Evolutionary conservation across 2,797 vertebrate species (phyloP), one percentile per base, ranked within the genome.

Genomic region (Trematomus bernacchii): DNA sequence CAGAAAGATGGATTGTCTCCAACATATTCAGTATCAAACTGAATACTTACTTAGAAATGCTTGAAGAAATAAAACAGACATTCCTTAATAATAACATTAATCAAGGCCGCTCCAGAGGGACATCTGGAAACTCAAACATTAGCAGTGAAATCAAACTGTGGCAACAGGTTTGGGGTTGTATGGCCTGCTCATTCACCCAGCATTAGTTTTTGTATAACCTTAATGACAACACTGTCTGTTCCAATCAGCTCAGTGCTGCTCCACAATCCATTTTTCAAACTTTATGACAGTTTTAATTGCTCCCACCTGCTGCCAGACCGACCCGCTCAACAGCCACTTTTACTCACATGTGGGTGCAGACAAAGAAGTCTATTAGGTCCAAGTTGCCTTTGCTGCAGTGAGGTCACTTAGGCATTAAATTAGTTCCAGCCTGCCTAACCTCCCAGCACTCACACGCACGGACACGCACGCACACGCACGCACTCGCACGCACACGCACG

Each of bases 281-380:
- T 96, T 97, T 98, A 96, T 98, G 98, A 99, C 97, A 99, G 96
- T 94, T 93, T 95, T 99, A 99, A 99, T 98, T 92, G 96, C 91
- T 98, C 92, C 97, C 97, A 99, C 96, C 97, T 98, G 98, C 95
- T 95, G 85, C 92, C 94, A 82, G 79, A 85, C 73, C 68, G 92
- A 95, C 95, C 93, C 10, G 27, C 95, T 95, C 96, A 96, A 95
- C 95, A 94, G 96, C 96, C 95, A 92, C 87, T 96, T 96, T 95
- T 94, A 69, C 81, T 93, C 94, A 88, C 94, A 95, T 96, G 96
- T 95, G 96, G 96, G 95, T 52, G 66, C 60, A 96, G 94, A 99
- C 97, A 98, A 97, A 97, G 96, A 95, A 91, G 93, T 94, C 96
- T 96, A 96, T 97, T 96, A 96, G 96, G 93, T 93, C 90, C 95